Percentiles rank a stretch among this genome's conserved stretches.
These are phyloP conservation scores for Salminus brasiliensis DNA, from an alignment of 2,113 vertebrate species.

Conservation along the genomic window DNA sequence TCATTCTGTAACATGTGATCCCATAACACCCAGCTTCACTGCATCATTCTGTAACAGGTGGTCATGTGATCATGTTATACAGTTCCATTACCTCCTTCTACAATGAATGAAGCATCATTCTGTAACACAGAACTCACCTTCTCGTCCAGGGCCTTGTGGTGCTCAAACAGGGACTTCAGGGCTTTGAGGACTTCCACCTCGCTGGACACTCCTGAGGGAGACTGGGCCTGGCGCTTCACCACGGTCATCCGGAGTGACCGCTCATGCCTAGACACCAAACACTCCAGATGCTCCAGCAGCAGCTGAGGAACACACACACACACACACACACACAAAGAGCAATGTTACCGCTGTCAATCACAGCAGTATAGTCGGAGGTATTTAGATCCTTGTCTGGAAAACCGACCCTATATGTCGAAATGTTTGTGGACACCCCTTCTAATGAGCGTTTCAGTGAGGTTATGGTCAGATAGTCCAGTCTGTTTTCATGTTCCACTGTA, in stretches of 20 bases:
- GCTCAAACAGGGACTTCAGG: slow-evolving; percentile 98
- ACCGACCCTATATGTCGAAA: too few species aligned
- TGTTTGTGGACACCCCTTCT: background rate
- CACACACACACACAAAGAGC: too few species aligned
- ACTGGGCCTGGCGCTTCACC: slow-evolving; percentile 98
- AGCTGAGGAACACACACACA: slow-evolving; percentile 72
- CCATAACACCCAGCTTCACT: too few species aligned
- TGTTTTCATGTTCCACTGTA: too few species aligned
- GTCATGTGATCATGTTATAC: too few species aligned
- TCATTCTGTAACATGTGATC: too few species aligned
- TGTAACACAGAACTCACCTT: slow-evolving; percentile 77
- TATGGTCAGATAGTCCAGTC: too few species aligned
- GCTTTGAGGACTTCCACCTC: slow-evolving; percentile 99
- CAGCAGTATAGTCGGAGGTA: slow-evolving; percentile 3
- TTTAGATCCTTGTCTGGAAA: too few species aligned
- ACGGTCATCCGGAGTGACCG: slow-evolving; percentile 97
- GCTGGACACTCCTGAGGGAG: slow-evolving; percentile 96
- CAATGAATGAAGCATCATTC: too few species aligned
- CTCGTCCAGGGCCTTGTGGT: slow-evolving; percentile 99
- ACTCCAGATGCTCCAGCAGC: slow-evolving; percentile 97
- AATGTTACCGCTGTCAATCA: background rate
- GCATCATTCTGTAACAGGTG: too few species aligned
- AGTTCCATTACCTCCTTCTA: too few species aligned
- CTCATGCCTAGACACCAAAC: slow-evolving; percentile 97
- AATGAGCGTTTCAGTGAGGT: too few species aligned